Percentiles rank a stretch among this genome's conserved stretches.
phyloP scores from a whole-genome alignment of 2,113 vertebrate genomes.

The Hypanus sabinus region DNA sequence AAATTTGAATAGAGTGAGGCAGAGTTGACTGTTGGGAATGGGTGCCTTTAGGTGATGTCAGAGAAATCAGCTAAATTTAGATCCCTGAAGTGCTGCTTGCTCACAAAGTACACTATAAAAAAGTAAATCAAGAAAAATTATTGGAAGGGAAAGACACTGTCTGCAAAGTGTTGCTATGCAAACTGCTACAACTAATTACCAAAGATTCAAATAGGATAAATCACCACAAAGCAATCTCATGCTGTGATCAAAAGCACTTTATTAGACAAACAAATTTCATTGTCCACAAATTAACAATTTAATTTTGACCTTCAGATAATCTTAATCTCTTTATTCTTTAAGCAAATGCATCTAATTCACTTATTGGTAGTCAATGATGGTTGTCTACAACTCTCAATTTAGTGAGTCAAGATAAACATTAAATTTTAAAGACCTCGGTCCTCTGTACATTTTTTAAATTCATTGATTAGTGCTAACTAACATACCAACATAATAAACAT shows the following conservation, averaged over 20 bases:
- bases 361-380: not conserved
- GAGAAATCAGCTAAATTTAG: not conserved
- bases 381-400: not conserved
- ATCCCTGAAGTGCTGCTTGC: not conserved
- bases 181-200: not conserved
- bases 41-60: not conserved
- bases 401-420: not conserved
- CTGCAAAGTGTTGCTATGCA: not conserved
- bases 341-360: not conserved
- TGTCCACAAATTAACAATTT: not conserved
- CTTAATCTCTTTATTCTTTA: not conserved
- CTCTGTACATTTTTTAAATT: not conserved
- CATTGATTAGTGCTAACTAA: not conserved
- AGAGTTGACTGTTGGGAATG: no score
- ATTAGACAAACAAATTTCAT: not conserved
- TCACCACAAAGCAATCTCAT: not conserved
- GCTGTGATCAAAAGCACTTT: not conserved
- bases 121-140: not conserved
- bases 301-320: constrained; percentile 23
- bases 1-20: no score
- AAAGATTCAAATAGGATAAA: not conserved
- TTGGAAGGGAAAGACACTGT: not conserved
- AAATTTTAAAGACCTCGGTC: not conserved
- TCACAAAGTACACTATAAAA: not conserved
- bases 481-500: not conserved